Evolutionary conservation across 2,888 invertebrate species (phyloP), one percentile per base, ranked within the genome.

Genomic region (Agrotis segetum): DNA sequence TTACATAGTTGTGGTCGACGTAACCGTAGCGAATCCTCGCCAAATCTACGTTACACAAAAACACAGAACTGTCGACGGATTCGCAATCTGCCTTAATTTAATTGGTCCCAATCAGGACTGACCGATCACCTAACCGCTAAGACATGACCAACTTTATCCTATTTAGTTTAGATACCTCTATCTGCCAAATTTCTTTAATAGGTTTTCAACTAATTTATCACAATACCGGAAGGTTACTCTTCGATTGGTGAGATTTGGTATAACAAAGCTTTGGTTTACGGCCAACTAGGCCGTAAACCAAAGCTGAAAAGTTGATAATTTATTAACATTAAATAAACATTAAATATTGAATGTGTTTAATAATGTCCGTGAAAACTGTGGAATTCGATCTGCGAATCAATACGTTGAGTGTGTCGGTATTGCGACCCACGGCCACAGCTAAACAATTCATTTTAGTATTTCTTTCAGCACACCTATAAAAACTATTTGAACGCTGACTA

Each of bases 321-420:
- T 29, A 21, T 64, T 19, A 49, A 63, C 55, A 49, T 9, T 44
- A 60, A 21, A 49, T 29, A 44, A 24, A 52, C 13, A 40, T 46
- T 16, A 56, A 71, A 68, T 56, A 53, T 46, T 34, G 2, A 52
- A 46, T 52, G 21, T 49, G n/a, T 52, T 70, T 71, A 49, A 64
- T 66, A 74, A 73, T 79, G 81, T 84, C 84, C 85, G 77, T 87
- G 81, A 86, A 87, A 86, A 86, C 66, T 56, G 47, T 60, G 56
- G 68, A 74, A 87, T 81, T 73, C 29, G 79, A 89, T 82, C 67
- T 71, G 88, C 59, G 82, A 88, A 66, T 53, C 49, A 78, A 89
- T 79, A 74, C 74, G 60, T 40, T 40, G 24, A 29, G 19, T 53
- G 62, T 60, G 52, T 13, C 53, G 47, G 34, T 61, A 47, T 17